phyloP scores from a whole-genome alignment of 2,888 invertebrate genomes.

The Metopia argyrocephala region DNA sequence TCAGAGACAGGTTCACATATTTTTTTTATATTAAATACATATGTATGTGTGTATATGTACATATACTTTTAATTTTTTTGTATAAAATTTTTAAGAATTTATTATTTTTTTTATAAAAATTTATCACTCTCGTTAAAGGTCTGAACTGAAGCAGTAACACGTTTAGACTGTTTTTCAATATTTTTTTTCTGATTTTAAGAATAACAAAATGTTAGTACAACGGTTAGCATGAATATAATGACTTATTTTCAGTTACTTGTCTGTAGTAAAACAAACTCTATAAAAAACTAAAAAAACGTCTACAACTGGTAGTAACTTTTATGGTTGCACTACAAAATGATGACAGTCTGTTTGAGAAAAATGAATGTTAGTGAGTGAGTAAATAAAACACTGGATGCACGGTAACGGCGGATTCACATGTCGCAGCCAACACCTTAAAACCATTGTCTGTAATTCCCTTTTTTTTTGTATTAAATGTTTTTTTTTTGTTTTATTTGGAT shows the following conservation, averaged over 20 bases:
- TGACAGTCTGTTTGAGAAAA: background rate
- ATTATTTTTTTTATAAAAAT: background rate
- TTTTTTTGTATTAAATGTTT: background rate
- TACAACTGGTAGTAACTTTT: constrained; percentile 50
- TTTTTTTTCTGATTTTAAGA: background rate
- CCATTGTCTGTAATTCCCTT: background rate
- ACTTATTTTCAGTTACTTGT: background rate
- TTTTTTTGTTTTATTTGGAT: background rate
- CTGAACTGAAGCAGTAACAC: constrained; percentile 40
- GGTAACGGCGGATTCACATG: background rate
- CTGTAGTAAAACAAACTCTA: too few species aligned
- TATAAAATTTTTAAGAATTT: background rate
- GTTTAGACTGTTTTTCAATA: constrained; percentile 20
- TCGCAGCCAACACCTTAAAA: background rate
- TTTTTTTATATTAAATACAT: too few species aligned
- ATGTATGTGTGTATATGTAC: too few species aligned
- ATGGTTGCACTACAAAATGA: constrained; percentile 53
- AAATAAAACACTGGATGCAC: background rate
- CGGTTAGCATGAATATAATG: background rate
- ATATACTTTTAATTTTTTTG: too few species aligned
- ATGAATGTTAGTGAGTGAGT: background rate
- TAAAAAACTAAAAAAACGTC: background rate
- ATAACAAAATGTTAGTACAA: background rate
- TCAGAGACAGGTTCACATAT: too few species aligned
- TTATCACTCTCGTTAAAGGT: background rate